Evolutionary conservation across 2,888 invertebrate genomes (phyloP).

Genomic region (Diaphora mendica): DNA sequence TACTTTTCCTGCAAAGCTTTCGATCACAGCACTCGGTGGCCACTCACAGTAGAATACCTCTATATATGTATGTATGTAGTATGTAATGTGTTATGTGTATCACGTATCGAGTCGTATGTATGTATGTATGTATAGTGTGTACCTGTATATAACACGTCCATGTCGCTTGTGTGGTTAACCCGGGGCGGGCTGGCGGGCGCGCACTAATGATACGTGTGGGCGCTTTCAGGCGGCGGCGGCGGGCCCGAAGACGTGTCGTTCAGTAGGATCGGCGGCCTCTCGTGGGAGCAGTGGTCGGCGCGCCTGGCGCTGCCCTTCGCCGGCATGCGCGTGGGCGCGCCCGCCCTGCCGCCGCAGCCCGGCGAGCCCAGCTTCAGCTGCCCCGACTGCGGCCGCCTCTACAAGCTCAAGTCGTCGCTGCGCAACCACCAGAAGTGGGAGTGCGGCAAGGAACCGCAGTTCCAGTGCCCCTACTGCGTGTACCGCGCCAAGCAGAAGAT

Average conservation of each 20-base stretch:
- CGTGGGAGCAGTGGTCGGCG: conserved; percentile 92
- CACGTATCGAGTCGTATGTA: conserved; percentile 55
- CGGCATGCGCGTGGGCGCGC: conserved; percentile 62
- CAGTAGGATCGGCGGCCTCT: conserved; percentile 89
- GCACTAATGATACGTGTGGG: conserved; percentile 55
- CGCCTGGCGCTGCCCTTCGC: conserved; percentile 90
- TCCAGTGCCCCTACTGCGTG: conserved; percentile 93
- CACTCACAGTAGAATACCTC: conserved; percentile 80
- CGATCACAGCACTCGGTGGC: conserved; percentile 86
- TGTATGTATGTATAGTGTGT: conserved; percentile 52
- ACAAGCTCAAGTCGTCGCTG: conserved; percentile 94
- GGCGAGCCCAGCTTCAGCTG: conserved; percentile 90
- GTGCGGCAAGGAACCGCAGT: conserved; percentile 94
- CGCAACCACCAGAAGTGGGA: conserved; percentile 95
- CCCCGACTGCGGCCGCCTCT: conserved; percentile 93
- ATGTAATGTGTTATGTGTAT: conserved; percentile 40
- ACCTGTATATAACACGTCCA: conserved; percentile 71
- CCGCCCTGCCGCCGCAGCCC: conserved; percentile 63
- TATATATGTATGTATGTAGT: conserved; percentile 47
- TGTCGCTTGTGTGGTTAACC: conserved; percentile 79
- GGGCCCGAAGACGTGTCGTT: conserved; percentile 89
- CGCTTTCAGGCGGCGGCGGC: conserved; percentile 70
- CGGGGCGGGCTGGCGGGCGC: conserved; percentile 55
- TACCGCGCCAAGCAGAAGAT: conserved; percentile 94
- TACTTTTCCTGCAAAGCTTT: conserved; percentile 82